Conservation (phyloP, 92 coral and sea anemone species). For the Zoanthus sociatus region DNA sequence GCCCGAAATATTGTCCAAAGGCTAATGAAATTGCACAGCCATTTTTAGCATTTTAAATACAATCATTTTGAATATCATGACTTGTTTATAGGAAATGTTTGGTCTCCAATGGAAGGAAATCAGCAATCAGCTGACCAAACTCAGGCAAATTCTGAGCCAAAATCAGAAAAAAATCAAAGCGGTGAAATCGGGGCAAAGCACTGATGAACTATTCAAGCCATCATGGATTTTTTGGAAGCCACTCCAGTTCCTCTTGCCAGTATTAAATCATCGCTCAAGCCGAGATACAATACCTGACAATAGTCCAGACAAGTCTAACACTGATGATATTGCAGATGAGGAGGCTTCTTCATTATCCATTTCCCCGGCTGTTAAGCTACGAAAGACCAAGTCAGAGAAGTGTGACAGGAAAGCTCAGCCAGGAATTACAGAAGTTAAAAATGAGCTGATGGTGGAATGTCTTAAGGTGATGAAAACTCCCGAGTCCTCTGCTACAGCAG, state of each 20-base stretch:
- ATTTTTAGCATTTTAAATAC: background rate
- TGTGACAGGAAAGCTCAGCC: slow-evolving; percentile 52
- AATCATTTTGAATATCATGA: slow-evolving; percentile 21
- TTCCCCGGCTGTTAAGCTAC: slow-evolving; percentile 38
- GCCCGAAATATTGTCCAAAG: background rate
- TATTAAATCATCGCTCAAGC: slow-evolving; percentile 38
- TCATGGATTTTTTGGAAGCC: slow-evolving; percentile 48
- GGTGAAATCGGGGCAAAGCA: slow-evolving; percentile 55
- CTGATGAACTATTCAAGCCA: slow-evolving; percentile 59
- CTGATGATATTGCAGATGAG: slow-evolving; percentile 35
- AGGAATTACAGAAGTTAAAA: slow-evolving; percentile 44
- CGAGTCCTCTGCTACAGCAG: slow-evolving; percentile 34
- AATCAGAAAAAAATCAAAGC: slow-evolving; percentile 35
- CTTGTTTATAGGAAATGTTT: slow-evolving; percentile 49
- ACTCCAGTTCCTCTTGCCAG: slow-evolving; percentile 55
- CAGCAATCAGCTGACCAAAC: slow-evolving; percentile 47
- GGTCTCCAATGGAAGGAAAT: slow-evolving; percentile 37
- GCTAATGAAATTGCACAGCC: slow-evolving; percentile 1
- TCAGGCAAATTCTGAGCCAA: slow-evolving; percentile 47
- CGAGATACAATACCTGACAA: slow-evolving; percentile 38
- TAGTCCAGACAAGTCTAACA: slow-evolving; percentile 24
- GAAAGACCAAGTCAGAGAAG: slow-evolving; percentile 52
- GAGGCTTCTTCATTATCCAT: slow-evolving; percentile 19
- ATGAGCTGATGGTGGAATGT: slow-evolving; percentile 50
- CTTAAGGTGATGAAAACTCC: slow-evolving; percentile 49